Evolutionary conservation across 2,888 invertebrate genomes (phyloP), one percentile per base, ranked within the genome.

Genomic region (Drosophila subsilvestris): DNA sequence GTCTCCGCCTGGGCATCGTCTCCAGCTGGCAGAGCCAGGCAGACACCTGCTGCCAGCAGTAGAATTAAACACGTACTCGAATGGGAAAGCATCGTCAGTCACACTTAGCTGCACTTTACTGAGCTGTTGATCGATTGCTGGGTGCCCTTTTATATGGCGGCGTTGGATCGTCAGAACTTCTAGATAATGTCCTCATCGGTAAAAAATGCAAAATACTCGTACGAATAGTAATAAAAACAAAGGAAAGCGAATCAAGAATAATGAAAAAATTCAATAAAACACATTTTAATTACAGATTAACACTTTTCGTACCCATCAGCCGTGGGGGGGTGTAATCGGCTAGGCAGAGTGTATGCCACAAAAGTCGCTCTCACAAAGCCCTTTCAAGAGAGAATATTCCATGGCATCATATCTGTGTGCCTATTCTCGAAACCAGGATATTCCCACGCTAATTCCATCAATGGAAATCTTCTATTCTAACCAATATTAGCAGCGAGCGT

Each of bases 231-330:
- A 68, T 56, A 63, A 55, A 66, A 43, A 43, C 54, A 67, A 49
- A 65, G 54, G 57, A 63, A 62, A 65, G 60, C 17, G 37, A 57
- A 42, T 50, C 44, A 57, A 57, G 58, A 57, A 44, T 68, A 57
- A 68, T 67, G 57, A 49, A 67, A 67, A 10, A 58, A 68, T 68
- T 47, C 66, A 67, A 67, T 70, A 79, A 57, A 84, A 81, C 72
- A 73, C 63, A 60, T 69, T 87, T 85, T 87, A 87, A 85, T 86
- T 87, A 72, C 73, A 85, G 70, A 79, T 88, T 82, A 77, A 74
- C 79, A 77, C 80, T 57, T 69, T 50, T 44, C 57, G 50, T 67
- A 68, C 66, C 66, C 66, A 68, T 43, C 29, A 67, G 29, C 56
- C 43, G 3, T n/a, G n/a, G n/a, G n/a, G n/a, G 66, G 66, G 66